Percentiles rank a stretch among this genome's conserved stretches.
Conservation (phyloP, 2,888 invertebrate species). For the Esperia sulphurella region DNA sequence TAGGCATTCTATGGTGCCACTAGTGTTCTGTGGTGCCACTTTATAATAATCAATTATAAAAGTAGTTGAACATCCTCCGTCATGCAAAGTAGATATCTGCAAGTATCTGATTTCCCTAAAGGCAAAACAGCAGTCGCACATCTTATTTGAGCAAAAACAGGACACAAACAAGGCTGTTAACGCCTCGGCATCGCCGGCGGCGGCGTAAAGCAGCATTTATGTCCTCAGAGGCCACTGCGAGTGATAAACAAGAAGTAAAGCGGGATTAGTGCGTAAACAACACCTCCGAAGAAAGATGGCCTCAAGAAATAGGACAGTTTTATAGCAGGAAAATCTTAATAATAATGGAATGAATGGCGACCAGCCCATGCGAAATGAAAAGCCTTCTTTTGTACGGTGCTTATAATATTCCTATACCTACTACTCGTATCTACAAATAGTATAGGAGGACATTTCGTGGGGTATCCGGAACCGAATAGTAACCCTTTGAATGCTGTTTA, state of each 20-base stretch:
- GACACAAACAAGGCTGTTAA: slow-evolving; percentile 52
- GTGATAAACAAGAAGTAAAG: slow-evolving; percentile 27
- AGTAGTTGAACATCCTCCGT: no score
- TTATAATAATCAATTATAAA: no score
- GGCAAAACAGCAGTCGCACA: slow-evolving; percentile 7
- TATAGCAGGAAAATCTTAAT: slow-evolving; percentile 1
- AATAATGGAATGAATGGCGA: not conserved
- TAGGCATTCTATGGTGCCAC: no score
- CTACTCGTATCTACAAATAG: no score
- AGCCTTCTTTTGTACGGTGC: no score
- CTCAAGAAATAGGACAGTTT: slow-evolving; percentile 1
- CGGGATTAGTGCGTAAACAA: slow-evolving; percentile 27
- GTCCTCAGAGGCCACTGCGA: slow-evolving; percentile 16
- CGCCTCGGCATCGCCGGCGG: slow-evolving; percentile 29
- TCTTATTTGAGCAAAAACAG: slow-evolving; percentile 38
- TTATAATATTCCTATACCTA: no score
- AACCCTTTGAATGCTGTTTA: no score
- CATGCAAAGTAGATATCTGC: no score
- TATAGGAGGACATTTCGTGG: no score
- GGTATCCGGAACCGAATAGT: no score
- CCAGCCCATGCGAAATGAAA: no score
- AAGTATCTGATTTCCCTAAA: not conserved
- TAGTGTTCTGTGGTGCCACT: no score
- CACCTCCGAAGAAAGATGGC: slow-evolving; percentile 21
- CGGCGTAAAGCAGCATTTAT: slow-evolving; percentile 39